These are phyloP conservation scores for Boleophthalmus pectinirostris DNA, from an alignment of 2,113 vertebrate genomes.

Conservation along the genomic window DNA sequence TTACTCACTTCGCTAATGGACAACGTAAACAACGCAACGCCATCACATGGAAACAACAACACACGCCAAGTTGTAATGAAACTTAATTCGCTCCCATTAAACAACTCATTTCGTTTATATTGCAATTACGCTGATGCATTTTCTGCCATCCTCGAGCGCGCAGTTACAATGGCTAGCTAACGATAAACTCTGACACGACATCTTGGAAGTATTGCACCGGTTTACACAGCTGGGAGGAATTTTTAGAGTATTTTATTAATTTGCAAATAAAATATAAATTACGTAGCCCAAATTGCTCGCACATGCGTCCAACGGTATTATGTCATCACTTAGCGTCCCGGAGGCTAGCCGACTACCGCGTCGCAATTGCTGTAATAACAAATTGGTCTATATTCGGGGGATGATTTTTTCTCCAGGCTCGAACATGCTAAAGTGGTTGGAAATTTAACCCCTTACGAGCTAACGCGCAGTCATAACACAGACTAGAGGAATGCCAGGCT, in stretches of 20 bases:
- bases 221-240: constrained; percentile 52
- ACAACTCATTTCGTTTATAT: not conserved
- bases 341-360: constrained; percentile 51
- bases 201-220: constrained; percentile 2
- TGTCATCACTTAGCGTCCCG: constrained; percentile 20
- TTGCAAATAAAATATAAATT: constrained; percentile 11
- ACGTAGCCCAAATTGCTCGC: constrained; percentile 11
- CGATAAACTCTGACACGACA: constrained; percentile 26
- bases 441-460: constrained; percentile 67
- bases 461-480: constrained; percentile 71
- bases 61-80: constrained; percentile 11
- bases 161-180: constrained; percentile 11
- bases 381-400: constrained; percentile 68
- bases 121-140: constrained; percentile 1
- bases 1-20: not conserved
- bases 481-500: constrained; percentile 67
- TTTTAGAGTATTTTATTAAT: not conserved
- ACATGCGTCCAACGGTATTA: constrained; percentile 13
- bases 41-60: constrained; percentile 22
- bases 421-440: constrained; percentile 66
- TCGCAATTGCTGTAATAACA: constrained; percentile 71
- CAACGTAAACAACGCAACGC: constrained; percentile 7
- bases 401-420: constrained; percentile 53
- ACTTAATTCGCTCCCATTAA: constrained; percentile 25
- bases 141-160: constrained; percentile 1